A percentile compares a stretch with the other conserved stretches of the same genome.
Evolutionary conservation across 2,797 vertebrate genomes (phyloP).

Genomic region (Sphenopsis melanotis): DNA sequence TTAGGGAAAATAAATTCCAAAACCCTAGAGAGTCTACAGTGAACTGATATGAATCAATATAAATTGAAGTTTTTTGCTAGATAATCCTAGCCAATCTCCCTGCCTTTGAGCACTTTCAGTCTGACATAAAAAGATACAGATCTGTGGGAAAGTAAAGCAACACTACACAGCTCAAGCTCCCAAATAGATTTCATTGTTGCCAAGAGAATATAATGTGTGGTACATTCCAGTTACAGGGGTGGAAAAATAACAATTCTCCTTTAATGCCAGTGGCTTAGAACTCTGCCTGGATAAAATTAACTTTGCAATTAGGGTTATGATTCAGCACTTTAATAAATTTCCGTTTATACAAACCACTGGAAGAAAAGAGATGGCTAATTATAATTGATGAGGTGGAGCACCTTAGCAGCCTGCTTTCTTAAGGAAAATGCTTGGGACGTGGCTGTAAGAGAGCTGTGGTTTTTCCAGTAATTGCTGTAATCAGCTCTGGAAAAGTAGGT

Average conservation of each 20-base stretch:
- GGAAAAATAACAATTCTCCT: constrained; percentile 1
- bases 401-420: constrained; percentile 5
- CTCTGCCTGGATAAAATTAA: constrained; percentile 48
- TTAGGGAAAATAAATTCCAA: neutral
- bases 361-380: constrained; percentile 60
- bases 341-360: constrained; percentile 7
- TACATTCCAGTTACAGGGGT: neutral
- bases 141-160: neutral
- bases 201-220: neutral
- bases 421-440: neutral
- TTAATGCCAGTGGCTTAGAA: constrained; percentile 10
- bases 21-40: neutral
- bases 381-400: constrained; percentile 47
- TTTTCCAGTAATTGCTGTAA: constrained; percentile 57
- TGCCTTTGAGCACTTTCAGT: neutral
- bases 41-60: neutral
- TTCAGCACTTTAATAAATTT: constrained; percentile 50
- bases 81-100: neutral
- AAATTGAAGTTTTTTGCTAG: neutral
- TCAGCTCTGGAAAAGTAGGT: constrained; percentile 52
- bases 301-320: constrained; percentile 50
- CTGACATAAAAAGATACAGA: neutral
- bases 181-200: neutral
- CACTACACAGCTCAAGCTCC: neutral
- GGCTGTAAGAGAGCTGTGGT: neutral